Evolutionary conservation across 2,797 vertebrate genomes (phyloP).

Genomic region (Sternarchorhynchus goeldii): DNA sequence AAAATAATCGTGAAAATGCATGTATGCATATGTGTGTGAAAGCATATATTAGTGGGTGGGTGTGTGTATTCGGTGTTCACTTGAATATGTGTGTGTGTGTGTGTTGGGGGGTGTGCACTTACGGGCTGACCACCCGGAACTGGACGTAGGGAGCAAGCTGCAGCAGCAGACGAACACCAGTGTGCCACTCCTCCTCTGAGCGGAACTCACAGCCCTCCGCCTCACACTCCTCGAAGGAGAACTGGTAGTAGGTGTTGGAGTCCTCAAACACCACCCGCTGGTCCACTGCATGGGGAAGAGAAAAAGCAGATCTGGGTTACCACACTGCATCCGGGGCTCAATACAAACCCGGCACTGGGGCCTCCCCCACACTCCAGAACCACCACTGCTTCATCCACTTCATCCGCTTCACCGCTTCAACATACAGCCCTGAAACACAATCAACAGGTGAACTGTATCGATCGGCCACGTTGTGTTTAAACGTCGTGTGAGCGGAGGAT

Average conservation of each 20-base stretch:
- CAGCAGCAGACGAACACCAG: slow-evolving; percentile 87
- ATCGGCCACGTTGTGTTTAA: background rate
- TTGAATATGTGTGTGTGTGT: slow-evolving; percentile 6
- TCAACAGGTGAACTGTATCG: background rate
- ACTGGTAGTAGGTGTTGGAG: slow-evolving; percentile 93
- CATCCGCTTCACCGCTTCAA: too few species aligned
- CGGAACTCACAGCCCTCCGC: slow-evolving; percentile 90
- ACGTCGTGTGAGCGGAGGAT: slow-evolving; percentile 10
- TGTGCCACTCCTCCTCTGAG: slow-evolving; percentile 89
- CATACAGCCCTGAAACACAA: too few species aligned
- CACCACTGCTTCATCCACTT: too few species aligned
- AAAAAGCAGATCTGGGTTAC: background rate
- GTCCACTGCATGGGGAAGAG: slow-evolving; percentile 77
- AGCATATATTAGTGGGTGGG: slow-evolving; percentile 21
- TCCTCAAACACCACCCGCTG: slow-evolving; percentile 92
- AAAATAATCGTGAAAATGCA: slow-evolving; percentile 24
- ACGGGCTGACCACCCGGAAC: slow-evolving; percentile 84
- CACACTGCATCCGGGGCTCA: background rate
- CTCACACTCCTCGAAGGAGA: slow-evolving; percentile 93
- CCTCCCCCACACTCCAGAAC: too few species aligned
- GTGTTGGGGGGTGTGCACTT: slow-evolving; percentile 69
- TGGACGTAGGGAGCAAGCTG: slow-evolving; percentile 88
- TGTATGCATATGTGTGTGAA: slow-evolving; percentile 42
- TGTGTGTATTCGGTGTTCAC: background rate
- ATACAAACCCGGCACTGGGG: background rate